Conservation (phyloP, 2,113 vertebrate genomes). For the Oxyruncus cristatus region DNA sequence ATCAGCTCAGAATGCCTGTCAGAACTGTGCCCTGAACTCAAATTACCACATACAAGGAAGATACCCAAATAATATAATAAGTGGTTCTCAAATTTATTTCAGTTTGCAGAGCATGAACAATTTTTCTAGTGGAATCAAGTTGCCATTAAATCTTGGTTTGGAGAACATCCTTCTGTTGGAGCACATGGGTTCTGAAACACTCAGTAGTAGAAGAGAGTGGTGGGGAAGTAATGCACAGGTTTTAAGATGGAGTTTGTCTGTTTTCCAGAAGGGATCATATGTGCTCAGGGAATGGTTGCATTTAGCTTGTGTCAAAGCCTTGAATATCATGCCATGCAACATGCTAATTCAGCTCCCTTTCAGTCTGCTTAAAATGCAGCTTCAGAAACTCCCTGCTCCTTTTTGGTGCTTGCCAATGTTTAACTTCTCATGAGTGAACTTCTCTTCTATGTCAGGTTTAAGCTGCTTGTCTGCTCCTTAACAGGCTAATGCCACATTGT, state of each 20-base stretch:
- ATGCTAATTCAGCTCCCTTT: neutral
- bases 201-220: neutral
- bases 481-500: neutral
- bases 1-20: neutral
- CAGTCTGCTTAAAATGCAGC: neutral
- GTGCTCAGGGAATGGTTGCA: neutral
- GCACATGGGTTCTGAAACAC: neutral
- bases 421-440: neutral
- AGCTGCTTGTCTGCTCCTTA: neutral
- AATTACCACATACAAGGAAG: neutral
- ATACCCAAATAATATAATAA: neutral
- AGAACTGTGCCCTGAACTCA: neutral
- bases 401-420: neutral
- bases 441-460: neutral
- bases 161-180: neutral
- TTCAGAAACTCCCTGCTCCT: neutral
- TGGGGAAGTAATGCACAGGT: neutral
- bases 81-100: neutral
- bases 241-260: neutral
- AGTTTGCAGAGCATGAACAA: neutral
- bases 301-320: neutral
- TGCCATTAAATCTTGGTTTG: neutral
- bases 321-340: neutral
- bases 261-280: neutral
- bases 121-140: neutral